phyloP scores from a whole-genome alignment of 2,888 invertebrate species.

The Chrysolina oricalcia region DNA sequence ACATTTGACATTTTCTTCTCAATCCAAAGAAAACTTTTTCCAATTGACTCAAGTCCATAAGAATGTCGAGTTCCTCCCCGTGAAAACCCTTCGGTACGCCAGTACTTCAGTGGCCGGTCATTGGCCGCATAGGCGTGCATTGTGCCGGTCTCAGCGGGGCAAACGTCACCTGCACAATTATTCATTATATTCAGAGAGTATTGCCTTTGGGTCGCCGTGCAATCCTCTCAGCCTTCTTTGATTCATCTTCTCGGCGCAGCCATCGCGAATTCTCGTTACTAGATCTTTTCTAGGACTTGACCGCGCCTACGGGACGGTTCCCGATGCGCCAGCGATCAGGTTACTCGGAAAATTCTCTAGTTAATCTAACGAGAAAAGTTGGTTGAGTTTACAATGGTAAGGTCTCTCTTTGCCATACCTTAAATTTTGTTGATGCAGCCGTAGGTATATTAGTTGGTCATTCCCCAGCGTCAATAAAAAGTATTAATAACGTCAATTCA shows the following conservation, averaged over 20 bases:
- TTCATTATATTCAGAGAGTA: constrained; percentile 57
- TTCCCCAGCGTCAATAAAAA: too few relatives aligned
- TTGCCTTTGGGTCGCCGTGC: constrained; percentile 41
- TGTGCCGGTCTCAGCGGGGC: constrained; percentile 52
- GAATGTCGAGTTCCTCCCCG: neutral
- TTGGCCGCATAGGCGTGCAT: constrained; percentile 59
- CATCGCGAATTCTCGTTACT: constrained; percentile 42
- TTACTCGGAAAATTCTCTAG: too few relatives aligned
- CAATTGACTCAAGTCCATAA: neutral
- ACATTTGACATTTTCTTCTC: too few relatives aligned
- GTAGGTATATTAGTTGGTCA: too few relatives aligned
- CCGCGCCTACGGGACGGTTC: constrained; percentile 27
- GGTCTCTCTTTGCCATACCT: too few relatives aligned
- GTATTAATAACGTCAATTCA: too few relatives aligned
- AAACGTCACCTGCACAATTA: constrained; percentile 58
- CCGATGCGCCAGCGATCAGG: constrained; percentile 30
- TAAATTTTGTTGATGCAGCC: too few relatives aligned
- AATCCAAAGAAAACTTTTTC: neutral
- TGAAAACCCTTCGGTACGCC: constrained; percentile 20
- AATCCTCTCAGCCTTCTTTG: constrained; percentile 19
- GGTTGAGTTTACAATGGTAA: too few relatives aligned
- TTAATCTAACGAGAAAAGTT: too few relatives aligned
- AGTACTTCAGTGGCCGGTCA: constrained; percentile 55
- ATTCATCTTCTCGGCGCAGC: constrained; percentile 33
- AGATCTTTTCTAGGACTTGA: constrained; percentile 40